Conservation (phyloP, 2,888 invertebrate genomes). For the Drosophila meridionalis region DNA sequence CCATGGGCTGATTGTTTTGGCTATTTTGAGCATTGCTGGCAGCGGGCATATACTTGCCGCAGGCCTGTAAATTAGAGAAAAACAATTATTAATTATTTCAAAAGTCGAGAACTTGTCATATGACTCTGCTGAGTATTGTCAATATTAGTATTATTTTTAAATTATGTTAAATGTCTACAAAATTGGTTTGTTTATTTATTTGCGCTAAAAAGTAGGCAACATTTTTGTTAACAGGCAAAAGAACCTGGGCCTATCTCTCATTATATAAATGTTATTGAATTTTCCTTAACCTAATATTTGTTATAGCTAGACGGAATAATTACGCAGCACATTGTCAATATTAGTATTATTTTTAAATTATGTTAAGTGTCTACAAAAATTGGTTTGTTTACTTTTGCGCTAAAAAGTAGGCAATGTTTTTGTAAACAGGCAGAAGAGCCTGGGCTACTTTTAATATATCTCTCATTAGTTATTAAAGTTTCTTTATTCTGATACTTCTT, state of each 20-base stretch:
- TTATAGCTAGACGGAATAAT: no score
- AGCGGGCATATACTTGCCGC: conserved; percentile 95
- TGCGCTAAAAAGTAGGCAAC: conserved; percentile 9
- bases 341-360: neutral
- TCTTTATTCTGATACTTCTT: neutral
- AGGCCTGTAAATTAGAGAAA: conserved; percentile 87
- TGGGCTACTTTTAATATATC: neutral
- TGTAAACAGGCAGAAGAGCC: neutral
- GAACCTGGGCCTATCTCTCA: neutral
- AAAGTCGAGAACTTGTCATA: neutral
- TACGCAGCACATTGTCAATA: neutral
- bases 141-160: neutral
- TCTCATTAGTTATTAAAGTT: neutral
- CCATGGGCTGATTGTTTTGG: conserved; percentile 93
- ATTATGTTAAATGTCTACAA: conserved; percentile 1
- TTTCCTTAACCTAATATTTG: no score
- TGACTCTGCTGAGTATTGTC: conserved; percentile 5
- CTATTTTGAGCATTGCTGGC: conserved; percentile 92
- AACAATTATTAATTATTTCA: conserved; percentile 13
- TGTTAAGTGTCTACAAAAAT: neutral
- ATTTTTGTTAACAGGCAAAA: neutral
- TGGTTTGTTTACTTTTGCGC: neutral
- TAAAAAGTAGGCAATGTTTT: conserved; percentile 9
- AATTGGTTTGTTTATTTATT: neutral
- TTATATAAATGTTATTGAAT: neutral